Percentiles rank a stretch among this genome's conserved stretches.
These are phyloP conservation scores for Muscina levida DNA, from an alignment of 2,888 invertebrate species.

Conservation along the genomic window DNA sequence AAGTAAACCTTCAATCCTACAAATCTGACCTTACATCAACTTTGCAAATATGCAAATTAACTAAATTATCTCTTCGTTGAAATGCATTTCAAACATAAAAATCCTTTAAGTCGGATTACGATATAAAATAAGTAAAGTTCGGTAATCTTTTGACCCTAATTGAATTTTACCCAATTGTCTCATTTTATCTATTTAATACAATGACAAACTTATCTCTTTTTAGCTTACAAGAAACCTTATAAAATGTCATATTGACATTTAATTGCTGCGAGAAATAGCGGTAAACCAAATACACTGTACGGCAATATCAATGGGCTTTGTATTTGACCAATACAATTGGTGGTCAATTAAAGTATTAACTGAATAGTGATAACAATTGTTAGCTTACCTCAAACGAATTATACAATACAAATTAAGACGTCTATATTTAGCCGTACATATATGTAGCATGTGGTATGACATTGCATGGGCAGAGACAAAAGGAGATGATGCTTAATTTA, in stretches of 20 bases:
- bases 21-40: neutral
- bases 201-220: too few species aligned
- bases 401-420: too few species aligned
- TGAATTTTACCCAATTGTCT: neutral
- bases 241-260: neutral
- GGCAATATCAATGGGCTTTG: neutral
- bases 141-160: conserved; percentile 16
- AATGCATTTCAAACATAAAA: neutral
- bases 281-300: neutral
- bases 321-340: neutral
- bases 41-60: neutral
- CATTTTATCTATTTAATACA: too few species aligned
- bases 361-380: neutral
- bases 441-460: too few species aligned
- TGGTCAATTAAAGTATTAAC: conserved; percentile 14
- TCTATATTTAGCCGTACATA: too few species aligned
- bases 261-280: neutral
- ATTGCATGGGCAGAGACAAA: too few species aligned
- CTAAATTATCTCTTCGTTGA: neutral
- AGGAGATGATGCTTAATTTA: too few species aligned
- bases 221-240: neutral
- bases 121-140: neutral
- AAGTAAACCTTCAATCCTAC: neutral
- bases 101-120: neutral
- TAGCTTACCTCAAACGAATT: too few species aligned